Base-by-base conservation (phyloP, 2,888 invertebrate species). In the Hypercompe scribonia region DNA sequence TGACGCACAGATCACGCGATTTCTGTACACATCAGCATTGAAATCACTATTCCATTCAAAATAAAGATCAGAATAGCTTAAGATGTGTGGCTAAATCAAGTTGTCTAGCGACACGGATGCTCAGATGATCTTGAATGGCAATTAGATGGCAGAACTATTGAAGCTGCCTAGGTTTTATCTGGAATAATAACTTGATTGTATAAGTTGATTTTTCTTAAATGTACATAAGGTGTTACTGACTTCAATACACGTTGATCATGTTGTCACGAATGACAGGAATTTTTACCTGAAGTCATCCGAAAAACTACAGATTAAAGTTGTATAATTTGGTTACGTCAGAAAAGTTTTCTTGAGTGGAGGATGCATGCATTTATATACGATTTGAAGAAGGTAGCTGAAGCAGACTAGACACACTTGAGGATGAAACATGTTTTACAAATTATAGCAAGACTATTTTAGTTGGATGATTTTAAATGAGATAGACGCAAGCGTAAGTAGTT, bases 91-190 rank as follows among this genome's bases (percentile, higher is more conserved):
- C 28, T 2, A 18, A 18, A 31, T 11, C 39, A 58, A 15, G 3
- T 71, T n/a, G 66, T 67, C 15, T 10, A 21, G 42, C 34, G 4
- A 42, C 42, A 34, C 67, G 66, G 67, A 42, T 58, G 63, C 46
- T 24, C 66, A 63, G 46, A 42, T 70, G 64, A 68, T 63, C 67
- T 72, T 72, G 64, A 63, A 70, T 68, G 64, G 33, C 46, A 75
- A 66, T 65, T 66, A 66, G 64, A 65, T 42, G 66, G 24, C 39
- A 65, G 64, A 71, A 70, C 34, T 54, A n/a, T n/a, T 70, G 42
- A 61, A 65, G n/a, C 61, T 31, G 31, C 31, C 46, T 70, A 66
- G 73, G 36, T 65, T 50, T 70, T 50, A 65, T 64, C 31, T 18
- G n/a, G n/a, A 31, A 61, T 61, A 28, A 61, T 18, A 61, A 8